Conservation (phyloP, 2,888 invertebrate genomes). For the Megamerina dolium region DNA sequence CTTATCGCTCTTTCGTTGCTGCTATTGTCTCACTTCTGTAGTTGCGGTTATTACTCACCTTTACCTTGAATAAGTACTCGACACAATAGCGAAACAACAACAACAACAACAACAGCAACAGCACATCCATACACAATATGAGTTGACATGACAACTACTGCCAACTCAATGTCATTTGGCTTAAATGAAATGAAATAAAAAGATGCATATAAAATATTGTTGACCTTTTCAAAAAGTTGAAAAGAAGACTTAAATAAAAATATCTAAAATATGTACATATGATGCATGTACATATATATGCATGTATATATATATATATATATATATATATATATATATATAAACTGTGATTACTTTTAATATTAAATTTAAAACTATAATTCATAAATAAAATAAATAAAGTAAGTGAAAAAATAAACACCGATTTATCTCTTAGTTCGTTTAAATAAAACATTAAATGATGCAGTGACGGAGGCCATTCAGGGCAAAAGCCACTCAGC, state of each 20-base stretch:
- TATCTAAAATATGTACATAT: no score
- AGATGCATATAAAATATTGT: neutral
- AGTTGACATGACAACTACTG: neutral
- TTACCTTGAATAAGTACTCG: slow-evolving; percentile 1
- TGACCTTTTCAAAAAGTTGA: slow-evolving; percentile 1
- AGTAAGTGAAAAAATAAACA: no score
- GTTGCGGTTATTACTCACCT: neutral
- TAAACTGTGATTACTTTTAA: no score
- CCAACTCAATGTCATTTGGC: neutral
- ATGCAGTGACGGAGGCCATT: no score
- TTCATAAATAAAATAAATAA: no score
- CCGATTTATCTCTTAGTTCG: no score
- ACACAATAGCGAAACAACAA: neutral
- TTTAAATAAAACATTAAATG: no score
- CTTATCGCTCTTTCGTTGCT: no score
- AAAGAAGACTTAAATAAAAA: no score
- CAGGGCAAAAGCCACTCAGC: no score
- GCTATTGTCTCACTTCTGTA: neutral
- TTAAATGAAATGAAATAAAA: neutral
- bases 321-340: neutral
- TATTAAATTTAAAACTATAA: no score
- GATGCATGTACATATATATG: neutral
- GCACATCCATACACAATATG: neutral
- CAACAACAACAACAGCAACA: slow-evolving; percentile 1
- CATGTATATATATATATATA: neutral